Percentiles rank a stretch among this genome's conserved stretches.
Evolutionary conservation across 2,113 vertebrate species (phyloP).

Genomic region (cattle (Bos taurus)): DNA sequence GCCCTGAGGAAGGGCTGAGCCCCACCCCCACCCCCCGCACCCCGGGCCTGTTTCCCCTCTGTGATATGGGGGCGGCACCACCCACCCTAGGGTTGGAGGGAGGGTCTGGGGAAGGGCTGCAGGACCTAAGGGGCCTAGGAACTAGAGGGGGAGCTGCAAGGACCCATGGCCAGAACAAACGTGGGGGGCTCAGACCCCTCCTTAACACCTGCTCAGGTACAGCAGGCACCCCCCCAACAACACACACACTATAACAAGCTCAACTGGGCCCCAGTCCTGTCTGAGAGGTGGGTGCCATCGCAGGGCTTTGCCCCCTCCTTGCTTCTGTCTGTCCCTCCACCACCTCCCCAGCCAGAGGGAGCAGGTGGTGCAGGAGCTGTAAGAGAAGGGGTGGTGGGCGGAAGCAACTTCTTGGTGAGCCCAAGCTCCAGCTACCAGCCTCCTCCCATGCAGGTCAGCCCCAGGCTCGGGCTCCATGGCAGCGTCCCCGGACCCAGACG

Average conservation of each 20-base stretch:
- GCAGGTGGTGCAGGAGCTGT: neutral
- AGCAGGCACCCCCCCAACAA: neutral
- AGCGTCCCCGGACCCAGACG: rapidly evolving
- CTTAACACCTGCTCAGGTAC: rapidly evolving
- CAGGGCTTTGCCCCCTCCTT: neutral
- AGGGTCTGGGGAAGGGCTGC: rapidly evolving
- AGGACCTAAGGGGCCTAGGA: rapidly evolving
- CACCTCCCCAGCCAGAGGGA: neutral
- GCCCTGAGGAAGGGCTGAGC: neutral
- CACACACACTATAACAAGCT: neutral
- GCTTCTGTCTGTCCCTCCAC: neutral
- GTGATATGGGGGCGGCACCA: neutral
- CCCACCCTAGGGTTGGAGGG: neutral
- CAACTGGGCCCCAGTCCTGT: neutral
- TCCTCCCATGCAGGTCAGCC: neutral
- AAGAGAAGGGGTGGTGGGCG: neutral
- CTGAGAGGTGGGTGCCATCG: rapidly evolving
- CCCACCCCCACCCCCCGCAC: neutral
- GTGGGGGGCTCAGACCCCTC: rapidly evolving
- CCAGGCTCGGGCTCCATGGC: rapidly evolving
- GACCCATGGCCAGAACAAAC: rapidly evolving
- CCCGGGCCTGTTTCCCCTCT: neutral
- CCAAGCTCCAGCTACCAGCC: neutral
- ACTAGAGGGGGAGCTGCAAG: neutral
- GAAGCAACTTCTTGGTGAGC: neutral